Conservation (phyloP, 2,888 invertebrate species). For the Cheilosia urbana region DNA sequence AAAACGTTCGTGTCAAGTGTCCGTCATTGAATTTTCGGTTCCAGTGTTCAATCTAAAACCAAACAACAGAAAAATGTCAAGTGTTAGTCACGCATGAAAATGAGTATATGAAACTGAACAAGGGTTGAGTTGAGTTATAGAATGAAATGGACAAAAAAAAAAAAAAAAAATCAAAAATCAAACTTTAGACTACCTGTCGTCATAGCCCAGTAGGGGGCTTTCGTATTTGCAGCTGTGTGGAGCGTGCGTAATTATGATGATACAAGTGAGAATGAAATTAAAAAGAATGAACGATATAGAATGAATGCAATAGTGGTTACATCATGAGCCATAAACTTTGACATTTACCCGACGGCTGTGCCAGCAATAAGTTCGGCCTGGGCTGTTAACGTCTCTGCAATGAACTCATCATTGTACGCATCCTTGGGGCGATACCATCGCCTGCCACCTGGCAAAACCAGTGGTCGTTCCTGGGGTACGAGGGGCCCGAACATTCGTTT, state of each 20-base stretch:
- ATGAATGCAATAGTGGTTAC: conserved; percentile 17
- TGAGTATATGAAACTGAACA: conserved; percentile 21
- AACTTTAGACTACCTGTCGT: conserved; percentile 82
- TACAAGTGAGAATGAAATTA: conserved; percentile 62
- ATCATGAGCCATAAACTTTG: conserved; percentile 4
- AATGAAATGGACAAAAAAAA: conserved; percentile 14
- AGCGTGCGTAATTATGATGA: conserved; percentile 75
- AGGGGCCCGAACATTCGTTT: conserved; percentile 85
- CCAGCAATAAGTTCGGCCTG: conserved; percentile 94
- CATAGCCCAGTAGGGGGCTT: conserved; percentile 82
- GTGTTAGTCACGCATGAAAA: conserved; percentile 63
- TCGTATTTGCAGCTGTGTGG: conserved; percentile 81
- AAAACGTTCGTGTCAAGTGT: conserved; percentile 84
- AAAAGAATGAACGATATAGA: conserved; percentile 55
- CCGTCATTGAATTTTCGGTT: conserved; percentile 84
- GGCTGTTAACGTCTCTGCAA: conserved; percentile 92
- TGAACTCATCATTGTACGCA: conserved; percentile 94
- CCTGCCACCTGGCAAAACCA: conserved; percentile 91
- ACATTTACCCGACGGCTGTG: conserved; percentile 91
- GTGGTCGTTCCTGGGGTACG: conserved; percentile 88
- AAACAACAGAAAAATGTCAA: conserved; percentile 83
- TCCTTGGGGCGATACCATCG: conserved; percentile 93
- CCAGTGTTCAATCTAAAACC: conserved; percentile 88
- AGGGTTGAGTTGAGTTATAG: not conserved
- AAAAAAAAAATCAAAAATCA: conserved; percentile 9